These are phyloP conservation scores for Diadema setosum DNA, from an alignment of 35 echinoderm and acorn worm genomes.

Conservation along the genomic window DNA sequence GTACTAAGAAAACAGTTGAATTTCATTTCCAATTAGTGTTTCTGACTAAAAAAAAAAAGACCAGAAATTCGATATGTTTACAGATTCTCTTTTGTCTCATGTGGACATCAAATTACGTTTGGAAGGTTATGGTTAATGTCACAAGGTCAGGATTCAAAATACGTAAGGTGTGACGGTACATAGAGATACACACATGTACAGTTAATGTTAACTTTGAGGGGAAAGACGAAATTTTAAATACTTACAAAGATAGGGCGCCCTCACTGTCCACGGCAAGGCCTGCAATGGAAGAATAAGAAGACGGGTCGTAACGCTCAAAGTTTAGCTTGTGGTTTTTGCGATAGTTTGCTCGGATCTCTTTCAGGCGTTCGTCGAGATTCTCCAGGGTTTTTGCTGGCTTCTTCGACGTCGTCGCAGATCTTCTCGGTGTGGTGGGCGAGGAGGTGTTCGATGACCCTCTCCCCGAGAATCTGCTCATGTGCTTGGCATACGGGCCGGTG, in stretches of 20 bases:
- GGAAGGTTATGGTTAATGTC: too few relatives aligned
- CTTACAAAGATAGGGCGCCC: conserved; percentile 34
- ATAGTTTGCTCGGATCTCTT: conserved; percentile 6
- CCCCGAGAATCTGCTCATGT: neutral
- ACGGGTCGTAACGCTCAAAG: neutral
- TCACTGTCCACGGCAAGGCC: conserved; percentile 42
- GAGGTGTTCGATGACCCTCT: neutral
- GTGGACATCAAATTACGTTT: too few relatives aligned
- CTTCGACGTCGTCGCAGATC: neutral
- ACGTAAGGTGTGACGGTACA: too few relatives aligned
- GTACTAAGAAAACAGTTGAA: too few relatives aligned
- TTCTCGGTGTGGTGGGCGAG: neutral
- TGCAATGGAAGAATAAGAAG: conserved; percentile 38
- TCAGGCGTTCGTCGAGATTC: neutral
- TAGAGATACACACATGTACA: too few relatives aligned
- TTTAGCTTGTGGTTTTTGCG: neutral
- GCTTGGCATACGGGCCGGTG: neutral
- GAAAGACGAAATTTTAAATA: too few relatives aligned
- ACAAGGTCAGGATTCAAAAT: too few relatives aligned
- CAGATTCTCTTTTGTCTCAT: too few relatives aligned
- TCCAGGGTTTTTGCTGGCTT: neutral
- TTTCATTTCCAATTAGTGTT: too few relatives aligned
- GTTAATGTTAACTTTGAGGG: too few relatives aligned
- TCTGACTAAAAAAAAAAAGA: too few relatives aligned
- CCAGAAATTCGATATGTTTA: too few relatives aligned